Evolutionary conservation across 2,113 vertebrate species (phyloP), one percentile per base, ranked within the genome.

Genomic region (Chrysemys picta): DNA sequence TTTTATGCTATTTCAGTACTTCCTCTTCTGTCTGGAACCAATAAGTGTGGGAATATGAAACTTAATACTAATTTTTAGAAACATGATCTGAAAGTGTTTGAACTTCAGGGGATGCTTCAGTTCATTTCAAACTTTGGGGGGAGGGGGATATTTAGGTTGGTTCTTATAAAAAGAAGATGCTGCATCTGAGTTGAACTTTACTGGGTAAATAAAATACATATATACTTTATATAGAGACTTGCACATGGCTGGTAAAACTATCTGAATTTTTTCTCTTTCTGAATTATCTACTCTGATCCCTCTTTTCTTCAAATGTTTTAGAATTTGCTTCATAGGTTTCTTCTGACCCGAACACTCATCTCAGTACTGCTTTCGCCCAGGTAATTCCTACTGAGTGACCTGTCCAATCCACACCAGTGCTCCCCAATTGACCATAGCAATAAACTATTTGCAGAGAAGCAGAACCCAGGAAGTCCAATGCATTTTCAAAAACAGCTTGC

Each of bases 1-100:
- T 90, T 62, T 14, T 87, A 3, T 0, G 81, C 69, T 59, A 79
- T 89, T 91, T 83, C 91, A 45, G 59, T 21, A 24, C 88, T 85
- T 94, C 83, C 72, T 54, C 75, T 96, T 87, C 88, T 90, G 80
- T 27, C 95, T 89, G 88, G 89, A 93, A 88, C 62, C 76, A 87
- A 29, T 10, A 47, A 82, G 10, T 22, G 59, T 2, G 31, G 69
- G 56, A 90, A 49, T 21, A 21, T 29, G 49, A 62, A 93, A 86
- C 89, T 9, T 10, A 78, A 88, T 91, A 17, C 38, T 21, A 27
- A 83, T 52, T 91, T 87, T 89, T 69, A 84, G 47, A 91, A 88
- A 52, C 31, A 25, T 0, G 1, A 62, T 27, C 62, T 52, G 57
- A 84, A 53, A 84, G n/a, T 5, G 76, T 87, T 62, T 25, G 53